These are phyloP conservation scores for Lepus oiostolus DNA, from an alignment of 2,797 vertebrate genomes.

Conservation along the genomic window DNA sequence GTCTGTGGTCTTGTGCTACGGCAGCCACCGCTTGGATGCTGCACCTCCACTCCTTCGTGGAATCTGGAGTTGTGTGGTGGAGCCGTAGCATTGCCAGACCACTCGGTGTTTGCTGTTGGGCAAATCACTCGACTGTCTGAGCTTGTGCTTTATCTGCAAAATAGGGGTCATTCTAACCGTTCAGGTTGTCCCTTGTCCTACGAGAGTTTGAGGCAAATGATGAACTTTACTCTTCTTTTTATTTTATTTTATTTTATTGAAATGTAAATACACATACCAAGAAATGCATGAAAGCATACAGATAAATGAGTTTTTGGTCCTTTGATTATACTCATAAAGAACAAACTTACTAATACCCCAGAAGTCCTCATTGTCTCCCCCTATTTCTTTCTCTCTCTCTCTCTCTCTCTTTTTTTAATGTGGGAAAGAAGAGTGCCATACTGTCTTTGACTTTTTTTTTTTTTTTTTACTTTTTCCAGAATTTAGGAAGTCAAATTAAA, in stretches of 20 bases:
- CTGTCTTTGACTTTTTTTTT: constrained; percentile 20
- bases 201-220: not conserved
- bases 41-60: not conserved
- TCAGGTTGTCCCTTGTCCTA: not conserved
- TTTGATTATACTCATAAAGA: no score
- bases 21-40: no score
- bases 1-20: no score
- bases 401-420: no score
- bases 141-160: not conserved
- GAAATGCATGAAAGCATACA: not conserved
- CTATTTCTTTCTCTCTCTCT: no score
- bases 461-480: constrained; percentile 17
- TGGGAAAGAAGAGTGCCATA: no score
- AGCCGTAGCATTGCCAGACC: not conserved
- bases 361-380: no score
- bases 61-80: not conserved
- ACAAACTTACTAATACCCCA: no score
- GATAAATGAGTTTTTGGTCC: not conserved
- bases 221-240: not conserved
- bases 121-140: not conserved
- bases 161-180: not conserved
- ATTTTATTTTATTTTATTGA: not conserved
- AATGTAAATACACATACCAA: no score
- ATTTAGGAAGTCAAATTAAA: constrained; percentile 8
- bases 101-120: not conserved